Base-by-base conservation (phyloP, 2,888 invertebrate species). In the Orgyia antiqua region DNA sequence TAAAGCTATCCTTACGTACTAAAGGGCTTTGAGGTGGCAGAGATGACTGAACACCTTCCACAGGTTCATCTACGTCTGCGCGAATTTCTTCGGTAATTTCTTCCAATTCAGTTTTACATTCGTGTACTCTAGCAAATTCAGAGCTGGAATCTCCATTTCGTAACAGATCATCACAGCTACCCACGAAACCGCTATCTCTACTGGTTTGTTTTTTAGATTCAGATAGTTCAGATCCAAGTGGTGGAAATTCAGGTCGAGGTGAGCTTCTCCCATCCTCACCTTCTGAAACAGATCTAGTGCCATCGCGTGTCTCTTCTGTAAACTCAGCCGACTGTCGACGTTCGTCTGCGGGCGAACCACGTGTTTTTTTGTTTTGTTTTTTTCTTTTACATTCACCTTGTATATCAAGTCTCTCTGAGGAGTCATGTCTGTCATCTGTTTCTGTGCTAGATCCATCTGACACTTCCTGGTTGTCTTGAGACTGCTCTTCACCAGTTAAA, bases 141-240 rank as follows among this genome's bases (percentile, higher is more conserved):
- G 88, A 88, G 54, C 80, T 80, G n/a, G 82, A 77, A 48, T 84
- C 86, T 13, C 82, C 83, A 53, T 91, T 91, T 67, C 93, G 91
- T 21, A 95, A 77, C 38, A 96, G 82, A 69, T 96, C 95, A 62
- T 95, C 95, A 58, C 94, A 94, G 66, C 94, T 95, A 4, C 95
- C 95, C 27, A 95, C 92, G 55, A 96, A 96, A 2, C 95, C 95
- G 54, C 95, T 95, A 68, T 96, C 95, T 38, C 95, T 88, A 61
- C 94, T 94, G 39, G 94, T 94, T 66, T 93, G 93, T 66, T 94
- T 94, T 54, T 92, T 91, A 34, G 91, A 90, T 65, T 89, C 89
- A 13, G 89, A 88, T 27, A 89, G 73, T 62, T 88, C 88, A 45
- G 88, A 88, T 48, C 88, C 87, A 35, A 87, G 73, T 26, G 87